Conservation (phyloP, 2,797 vertebrate genomes). For the Dallia pectoralis region DNA sequence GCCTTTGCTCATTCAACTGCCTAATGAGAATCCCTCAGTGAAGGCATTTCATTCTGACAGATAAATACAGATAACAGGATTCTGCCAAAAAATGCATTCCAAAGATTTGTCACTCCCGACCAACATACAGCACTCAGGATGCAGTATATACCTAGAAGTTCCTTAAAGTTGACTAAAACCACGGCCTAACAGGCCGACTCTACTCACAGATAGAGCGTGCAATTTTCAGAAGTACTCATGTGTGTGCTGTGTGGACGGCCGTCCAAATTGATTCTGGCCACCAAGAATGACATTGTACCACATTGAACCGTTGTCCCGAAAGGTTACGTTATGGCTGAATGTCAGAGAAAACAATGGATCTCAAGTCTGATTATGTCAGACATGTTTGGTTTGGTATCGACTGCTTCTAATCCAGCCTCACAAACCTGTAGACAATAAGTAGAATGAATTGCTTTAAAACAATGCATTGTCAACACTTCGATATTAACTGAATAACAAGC, state of each 20-base stretch:
- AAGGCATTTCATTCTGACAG: neutral
- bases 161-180: neutral
- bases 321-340: neutral
- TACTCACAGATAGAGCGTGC: neutral
- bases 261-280: neutral
- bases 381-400: neutral
- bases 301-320: neutral
- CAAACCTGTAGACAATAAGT: neutral
- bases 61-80: neutral
- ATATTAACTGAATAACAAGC: neutral
- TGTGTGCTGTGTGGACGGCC: neutral
- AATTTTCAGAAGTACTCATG: neutral
- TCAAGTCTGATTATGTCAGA: neutral
- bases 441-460: neutral
- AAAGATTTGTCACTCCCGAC: neutral
- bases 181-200: neutral
- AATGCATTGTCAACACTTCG: neutral
- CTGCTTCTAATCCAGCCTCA: neutral
- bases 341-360: neutral
- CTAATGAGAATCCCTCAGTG: neutral
- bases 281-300: neutral
- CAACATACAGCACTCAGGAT: neutral
- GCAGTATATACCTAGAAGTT: neutral
- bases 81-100: neutral
- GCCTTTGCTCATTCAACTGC: conserved; percentile 1